Percentiles rank a stretch among this genome's conserved stretches.
Evolutionary conservation across 2,888 invertebrate genomes (phyloP).

Genomic region (Dermolepida albohirtum): DNA sequence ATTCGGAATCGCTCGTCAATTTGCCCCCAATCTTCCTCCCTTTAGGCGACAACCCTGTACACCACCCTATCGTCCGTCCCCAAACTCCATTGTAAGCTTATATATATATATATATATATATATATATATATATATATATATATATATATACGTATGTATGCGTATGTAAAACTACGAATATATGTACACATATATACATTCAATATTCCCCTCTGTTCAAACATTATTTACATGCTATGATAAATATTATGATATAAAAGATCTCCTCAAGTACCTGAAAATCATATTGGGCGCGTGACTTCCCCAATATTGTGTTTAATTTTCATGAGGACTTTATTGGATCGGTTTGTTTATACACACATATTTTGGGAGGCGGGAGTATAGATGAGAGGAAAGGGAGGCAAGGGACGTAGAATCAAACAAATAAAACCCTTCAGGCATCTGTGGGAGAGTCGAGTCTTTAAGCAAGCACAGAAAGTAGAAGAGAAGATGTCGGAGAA

Average conservation of each 20-base stretch:
- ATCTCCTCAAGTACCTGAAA: slow-evolving; percentile 49
- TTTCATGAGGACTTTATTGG: slow-evolving; percentile 37
- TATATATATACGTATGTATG: no score
- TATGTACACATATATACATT: slow-evolving; percentile 28
- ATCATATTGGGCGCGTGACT: slow-evolving; percentile 44
- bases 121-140: no score
- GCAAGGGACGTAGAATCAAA: slow-evolving; percentile 27
- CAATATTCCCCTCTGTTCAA: slow-evolving; percentile 66
- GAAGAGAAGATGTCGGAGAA: slow-evolving; percentile 26
- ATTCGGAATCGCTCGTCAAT: slow-evolving; percentile 50
- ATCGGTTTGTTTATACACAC: slow-evolving; percentile 30
- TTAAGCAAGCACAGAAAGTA: slow-evolving; percentile 17
- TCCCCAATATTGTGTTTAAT: slow-evolving; percentile 34
- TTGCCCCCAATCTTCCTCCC: slow-evolving; percentile 45
- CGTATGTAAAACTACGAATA: no score
- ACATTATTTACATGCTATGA: slow-evolving; percentile 63
- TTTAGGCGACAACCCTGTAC: slow-evolving; percentile 32
- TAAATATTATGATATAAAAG: slow-evolving; percentile 63
- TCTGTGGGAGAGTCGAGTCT: slow-evolving; percentile 29
- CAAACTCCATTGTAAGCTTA: slow-evolving; percentile 43
- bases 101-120: background rate
- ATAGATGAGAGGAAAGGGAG: background rate
- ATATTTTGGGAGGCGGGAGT: slow-evolving; percentile 1
- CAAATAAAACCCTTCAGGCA: slow-evolving; percentile 35
- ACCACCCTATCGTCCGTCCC: slow-evolving; percentile 38